Evolutionary conservation across 30 jellyfish, hydroid and myxozoan species (phyloP).

Genomic region (Mastigias papua): DNA sequence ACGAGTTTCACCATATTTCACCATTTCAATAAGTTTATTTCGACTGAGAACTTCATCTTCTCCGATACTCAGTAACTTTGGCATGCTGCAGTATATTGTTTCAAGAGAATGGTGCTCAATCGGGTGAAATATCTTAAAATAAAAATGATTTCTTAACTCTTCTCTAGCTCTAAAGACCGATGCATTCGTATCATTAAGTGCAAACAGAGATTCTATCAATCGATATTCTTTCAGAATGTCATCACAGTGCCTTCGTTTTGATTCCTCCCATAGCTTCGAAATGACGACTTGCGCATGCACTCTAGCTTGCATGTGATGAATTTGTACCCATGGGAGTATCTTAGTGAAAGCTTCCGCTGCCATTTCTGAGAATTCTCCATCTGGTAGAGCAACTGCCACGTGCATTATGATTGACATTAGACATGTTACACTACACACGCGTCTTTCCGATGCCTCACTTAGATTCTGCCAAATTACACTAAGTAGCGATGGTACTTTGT

Average conservation of each 20-base stretch:
- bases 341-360: constrained; percentile 65
- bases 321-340: constrained; percentile 93
- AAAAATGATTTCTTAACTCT: constrained; percentile 60
- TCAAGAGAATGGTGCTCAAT: constrained; percentile 78
- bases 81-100: constrained; percentile 76
- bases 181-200: constrained; percentile 70
- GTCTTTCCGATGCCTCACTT: constrained; percentile 81
- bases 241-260: constrained; percentile 21
- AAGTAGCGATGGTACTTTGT: constrained; percentile 32
- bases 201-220: constrained; percentile 59
- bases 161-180: constrained; percentile 81
- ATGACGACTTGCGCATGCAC: constrained; percentile 84
- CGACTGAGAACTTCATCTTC: constrained; percentile 69
- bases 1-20: background rate
- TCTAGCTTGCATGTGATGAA: constrained; percentile 93
- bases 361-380: constrained; percentile 62
- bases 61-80: constrained; percentile 61
- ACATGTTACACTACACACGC: constrained; percentile 73
- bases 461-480: constrained; percentile 72
- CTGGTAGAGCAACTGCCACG: constrained; percentile 60
- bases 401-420: constrained; percentile 72
- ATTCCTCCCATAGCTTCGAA: constrained; percentile 77
- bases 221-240: constrained; percentile 44
- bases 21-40: constrained; percentile 13
- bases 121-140: constrained; percentile 80